These are phyloP conservation scores for Procavia capensis DNA, from an alignment of 2,113 vertebrate species.

Conservation along the genomic window DNA sequence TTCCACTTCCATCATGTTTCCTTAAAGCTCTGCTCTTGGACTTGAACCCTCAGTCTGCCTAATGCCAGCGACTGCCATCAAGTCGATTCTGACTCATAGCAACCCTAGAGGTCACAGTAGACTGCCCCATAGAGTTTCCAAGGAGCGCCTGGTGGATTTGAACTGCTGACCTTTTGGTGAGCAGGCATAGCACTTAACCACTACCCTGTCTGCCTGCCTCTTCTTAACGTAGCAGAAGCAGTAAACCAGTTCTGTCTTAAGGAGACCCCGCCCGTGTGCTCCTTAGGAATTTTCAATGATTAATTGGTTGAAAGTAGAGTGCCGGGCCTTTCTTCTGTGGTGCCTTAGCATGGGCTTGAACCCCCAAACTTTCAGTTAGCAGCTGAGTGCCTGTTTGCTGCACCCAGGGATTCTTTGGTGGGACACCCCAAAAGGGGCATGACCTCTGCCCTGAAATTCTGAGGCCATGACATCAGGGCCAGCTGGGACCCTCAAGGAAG, in stretches of 20 bases:
- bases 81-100: too few relatives aligned
- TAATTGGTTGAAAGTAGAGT: neutral
- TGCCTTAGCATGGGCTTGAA: neutral
- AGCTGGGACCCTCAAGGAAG: neutral
- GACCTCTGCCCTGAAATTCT: neutral
- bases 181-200: too few relatives aligned
- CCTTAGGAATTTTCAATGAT: neutral
- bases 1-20: neutral
- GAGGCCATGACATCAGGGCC: neutral
- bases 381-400: neutral
- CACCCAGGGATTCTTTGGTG: neutral
- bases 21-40: neutral
- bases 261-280: too few relatives aligned
- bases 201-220: neutral
- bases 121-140: too few relatives aligned
- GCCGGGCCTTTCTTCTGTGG: neutral
- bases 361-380: neutral
- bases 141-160: too few relatives aligned
- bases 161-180: too few relatives aligned
- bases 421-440: fast-evolving
- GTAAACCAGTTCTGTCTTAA: neutral
- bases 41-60: neutral
- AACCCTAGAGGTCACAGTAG: too few relatives aligned
- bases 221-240: neutral
- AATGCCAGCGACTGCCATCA: too few relatives aligned